A percentile compares a stretch with the other conserved stretches of the same genome.
These are phyloP conservation scores for Eucera pruinosa DNA, from an alignment of 2,888 invertebrate species.

Conservation along the genomic window DNA sequence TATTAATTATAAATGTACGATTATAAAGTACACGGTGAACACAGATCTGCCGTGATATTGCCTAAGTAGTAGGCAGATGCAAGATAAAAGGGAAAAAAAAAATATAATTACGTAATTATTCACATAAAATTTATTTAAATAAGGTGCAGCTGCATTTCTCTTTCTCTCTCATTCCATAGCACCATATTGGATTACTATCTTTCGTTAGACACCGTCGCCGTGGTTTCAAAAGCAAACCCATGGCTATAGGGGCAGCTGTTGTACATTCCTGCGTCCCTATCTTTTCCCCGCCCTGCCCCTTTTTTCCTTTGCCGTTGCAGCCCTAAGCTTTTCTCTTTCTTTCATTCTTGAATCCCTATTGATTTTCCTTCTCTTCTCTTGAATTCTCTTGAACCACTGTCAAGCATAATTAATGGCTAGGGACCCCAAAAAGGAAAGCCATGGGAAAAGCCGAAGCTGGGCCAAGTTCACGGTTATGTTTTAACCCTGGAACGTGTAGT, in stretches of 20 bases:
- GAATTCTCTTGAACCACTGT: constrained; percentile 26
- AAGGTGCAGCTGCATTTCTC: constrained; percentile 18
- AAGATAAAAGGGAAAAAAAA: constrained; percentile 4
- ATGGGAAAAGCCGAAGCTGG: constrained; percentile 20
- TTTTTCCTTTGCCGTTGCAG: not conserved
- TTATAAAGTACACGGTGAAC: no score
- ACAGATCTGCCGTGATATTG: not conserved
- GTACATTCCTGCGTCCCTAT: constrained; percentile 75
- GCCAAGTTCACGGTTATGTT: not conserved
- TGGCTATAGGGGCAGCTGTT: constrained; percentile 78
- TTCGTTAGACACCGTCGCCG: constrained; percentile 62
- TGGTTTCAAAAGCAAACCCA: constrained; percentile 77
- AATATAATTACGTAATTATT: constrained; percentile 3
- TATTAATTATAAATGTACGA: no score
- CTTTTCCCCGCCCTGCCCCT: constrained; percentile 46
- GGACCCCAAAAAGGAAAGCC: not conserved
- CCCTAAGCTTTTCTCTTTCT: constrained; percentile 37
- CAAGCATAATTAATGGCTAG: constrained; percentile 32
- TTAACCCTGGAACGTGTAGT: not conserved
- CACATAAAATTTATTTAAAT: constrained; percentile 27
- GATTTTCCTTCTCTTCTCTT: constrained; percentile 38
- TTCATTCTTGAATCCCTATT: constrained; percentile 27
- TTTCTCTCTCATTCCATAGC: constrained; percentile 38
- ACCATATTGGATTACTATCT: constrained; percentile 72
- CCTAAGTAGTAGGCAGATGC: not conserved